Percentiles rank a stretch among this genome's conserved stretches.
These are phyloP conservation scores for Caenorhabditis virilis DNA, from an alignment of 2,888 invertebrate genomes.

Conservation along the genomic window DNA sequence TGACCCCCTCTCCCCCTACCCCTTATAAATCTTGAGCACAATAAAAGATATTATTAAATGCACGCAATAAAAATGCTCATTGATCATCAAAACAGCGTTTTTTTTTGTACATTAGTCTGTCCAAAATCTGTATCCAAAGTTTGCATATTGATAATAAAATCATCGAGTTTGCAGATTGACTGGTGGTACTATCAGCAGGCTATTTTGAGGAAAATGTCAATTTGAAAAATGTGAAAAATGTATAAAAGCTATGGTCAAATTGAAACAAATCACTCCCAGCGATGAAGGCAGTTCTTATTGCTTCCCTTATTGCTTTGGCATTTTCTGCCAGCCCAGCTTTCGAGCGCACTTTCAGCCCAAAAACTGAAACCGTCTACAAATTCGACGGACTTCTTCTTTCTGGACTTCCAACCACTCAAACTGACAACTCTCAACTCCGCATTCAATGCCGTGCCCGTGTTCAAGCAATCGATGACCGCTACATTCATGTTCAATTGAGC, in stretches of 20 bases:
- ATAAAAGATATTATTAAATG: too few species aligned
- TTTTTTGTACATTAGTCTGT: too few species aligned
- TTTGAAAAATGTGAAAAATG: constrained; percentile 1
- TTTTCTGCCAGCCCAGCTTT: constrained; percentile 33
- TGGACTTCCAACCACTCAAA: constrained; percentile 35
- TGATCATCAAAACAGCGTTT: too few species aligned
- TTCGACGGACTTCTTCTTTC: constrained; percentile 37
- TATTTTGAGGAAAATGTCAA: constrained; percentile 25
- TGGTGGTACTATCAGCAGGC: too few species aligned
- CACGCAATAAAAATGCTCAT: too few species aligned
- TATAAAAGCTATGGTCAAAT: neutral
- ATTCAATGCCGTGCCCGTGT: constrained; percentile 33
- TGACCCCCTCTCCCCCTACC: too few species aligned
- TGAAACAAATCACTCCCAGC: constrained; percentile 6
- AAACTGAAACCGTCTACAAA: constrained; percentile 36
- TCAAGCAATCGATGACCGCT: constrained; percentile 35
- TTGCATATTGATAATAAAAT: too few species aligned
- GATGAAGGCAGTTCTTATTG: constrained; percentile 39
- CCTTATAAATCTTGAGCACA: too few species aligned
- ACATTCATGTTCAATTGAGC: constrained; percentile 28
- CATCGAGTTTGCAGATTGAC: too few species aligned
- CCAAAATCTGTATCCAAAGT: too few species aligned
- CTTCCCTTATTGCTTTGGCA: constrained; percentile 43
- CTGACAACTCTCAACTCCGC: constrained; percentile 36
- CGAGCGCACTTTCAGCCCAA: constrained; percentile 22